phyloP scores from a whole-genome alignment of 2,888 invertebrate genomes.

The Drosophila peninsularis region DNA sequence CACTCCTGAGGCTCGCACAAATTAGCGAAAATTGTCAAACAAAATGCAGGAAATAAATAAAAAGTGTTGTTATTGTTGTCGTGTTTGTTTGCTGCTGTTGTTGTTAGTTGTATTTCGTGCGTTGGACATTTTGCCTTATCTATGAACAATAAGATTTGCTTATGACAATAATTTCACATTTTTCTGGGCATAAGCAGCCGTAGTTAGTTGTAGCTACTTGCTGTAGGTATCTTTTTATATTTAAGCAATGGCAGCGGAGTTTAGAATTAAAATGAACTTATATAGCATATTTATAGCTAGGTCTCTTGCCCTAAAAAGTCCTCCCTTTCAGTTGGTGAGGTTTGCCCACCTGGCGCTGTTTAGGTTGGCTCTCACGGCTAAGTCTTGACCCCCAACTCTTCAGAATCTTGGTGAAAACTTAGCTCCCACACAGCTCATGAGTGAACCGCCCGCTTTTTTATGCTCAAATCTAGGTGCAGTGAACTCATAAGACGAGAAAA shows the following conservation, averaged over 20 bases:
- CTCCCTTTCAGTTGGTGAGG: background rate
- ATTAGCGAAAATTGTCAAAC: constrained; percentile 75
- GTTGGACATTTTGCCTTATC: constrained; percentile 60
- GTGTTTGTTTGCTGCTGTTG: constrained; percentile 15
- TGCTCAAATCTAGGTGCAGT: constrained; percentile 56
- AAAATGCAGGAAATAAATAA: constrained; percentile 62
- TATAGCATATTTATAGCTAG: background rate
- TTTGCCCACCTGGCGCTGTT: constrained; percentile 33
- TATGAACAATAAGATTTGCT: constrained; percentile 64
- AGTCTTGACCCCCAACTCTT: constrained; percentile 37
- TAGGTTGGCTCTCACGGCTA: constrained; percentile 31
- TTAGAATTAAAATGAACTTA: background rate
- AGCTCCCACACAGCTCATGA: constrained; percentile 45
- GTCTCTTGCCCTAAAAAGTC: background rate
- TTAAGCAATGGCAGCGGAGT: no score
- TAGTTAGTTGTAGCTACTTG: constrained; percentile 10
- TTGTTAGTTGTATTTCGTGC: constrained; percentile 47
- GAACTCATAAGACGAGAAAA: constrained; percentile 59
- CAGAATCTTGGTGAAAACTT: constrained; percentile 10
- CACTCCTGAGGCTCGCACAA: constrained; percentile 41
- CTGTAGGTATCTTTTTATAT: background rate
- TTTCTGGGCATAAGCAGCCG: constrained; percentile 16
- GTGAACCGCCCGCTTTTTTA: constrained; percentile 26
- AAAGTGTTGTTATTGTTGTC: constrained; percentile 26
- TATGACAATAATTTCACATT: constrained; percentile 58